A percentile compares a stretch with the other conserved stretches of the same genome.
These are phyloP conservation scores for Coilia nasus DNA, from an alignment of 2,797 vertebrate genomes.

Conservation along the genomic window DNA sequence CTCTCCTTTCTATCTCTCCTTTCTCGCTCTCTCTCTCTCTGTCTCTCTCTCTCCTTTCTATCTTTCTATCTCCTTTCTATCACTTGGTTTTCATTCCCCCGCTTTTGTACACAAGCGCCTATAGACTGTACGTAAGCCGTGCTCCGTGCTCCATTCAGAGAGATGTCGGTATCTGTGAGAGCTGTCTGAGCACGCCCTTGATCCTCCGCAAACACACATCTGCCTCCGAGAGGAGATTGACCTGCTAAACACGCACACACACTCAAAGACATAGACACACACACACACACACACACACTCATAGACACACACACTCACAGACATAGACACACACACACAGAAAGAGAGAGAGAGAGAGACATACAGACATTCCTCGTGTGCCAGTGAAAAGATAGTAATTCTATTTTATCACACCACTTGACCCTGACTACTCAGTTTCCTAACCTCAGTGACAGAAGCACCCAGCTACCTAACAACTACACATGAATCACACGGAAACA, in stretches of 20 bases:
- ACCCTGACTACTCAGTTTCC: slow-evolving; percentile 32
- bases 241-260: slow-evolving; percentile 28
- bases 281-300: not conserved
- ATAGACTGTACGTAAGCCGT: no score
- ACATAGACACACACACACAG: slow-evolving; percentile 16
- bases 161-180: not conserved
- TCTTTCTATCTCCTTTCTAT: not conserved
- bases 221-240: slow-evolving; percentile 33
- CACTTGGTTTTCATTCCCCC: not conserved
- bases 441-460: not conserved
- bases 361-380: slow-evolving; percentile 20
- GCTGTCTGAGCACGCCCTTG: slow-evolving; percentile 35
- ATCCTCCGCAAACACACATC: slow-evolving; percentile 23
- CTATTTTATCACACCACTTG: slow-evolving; percentile 28
- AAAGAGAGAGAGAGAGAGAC: slow-evolving; percentile 22
- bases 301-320: slow-evolving; percentile 35
- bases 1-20: slow-evolving; percentile 28
- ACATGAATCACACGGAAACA: slow-evolving; percentile 11
- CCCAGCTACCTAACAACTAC: not conserved
- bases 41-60: slow-evolving; percentile 28
- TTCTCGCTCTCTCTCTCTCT: slow-evolving; percentile 44
- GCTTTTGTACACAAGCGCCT: slow-evolving; percentile 14
- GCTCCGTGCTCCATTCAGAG: not conserved
- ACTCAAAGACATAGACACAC: slow-evolving; percentile 9
- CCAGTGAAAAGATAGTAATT: not conserved